phyloP scores from a whole-genome alignment of 2,113 vertebrate genomes.

The Oplegnathus fasciatus region DNA sequence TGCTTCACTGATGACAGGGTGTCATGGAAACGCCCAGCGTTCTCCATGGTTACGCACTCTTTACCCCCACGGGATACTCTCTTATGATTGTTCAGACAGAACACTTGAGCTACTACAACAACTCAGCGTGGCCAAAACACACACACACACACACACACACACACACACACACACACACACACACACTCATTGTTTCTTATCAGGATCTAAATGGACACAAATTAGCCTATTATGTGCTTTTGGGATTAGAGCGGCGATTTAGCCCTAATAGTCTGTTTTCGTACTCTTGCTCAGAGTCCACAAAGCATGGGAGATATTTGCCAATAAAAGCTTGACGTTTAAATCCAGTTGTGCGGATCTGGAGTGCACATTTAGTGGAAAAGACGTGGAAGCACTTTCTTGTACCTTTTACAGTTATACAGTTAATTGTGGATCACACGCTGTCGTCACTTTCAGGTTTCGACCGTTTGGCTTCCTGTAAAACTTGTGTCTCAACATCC shows the following conservation, averaged over 20 bases:
- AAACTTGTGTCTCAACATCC: slow-evolving; percentile 66
- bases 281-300: slow-evolving; percentile 48
- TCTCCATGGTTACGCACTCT: slow-evolving; percentile 82
- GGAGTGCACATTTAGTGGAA: slow-evolving; percentile 19
- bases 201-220: slow-evolving; percentile 75
- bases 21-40: slow-evolving; percentile 80
- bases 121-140: slow-evolving; percentile 45
- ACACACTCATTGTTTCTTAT: slow-evolving; percentile 62
- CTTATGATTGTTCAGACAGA: slow-evolving; percentile 72
- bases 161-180: slow-evolving; percentile 36
- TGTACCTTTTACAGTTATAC: slow-evolving; percentile 9
- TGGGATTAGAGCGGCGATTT: slow-evolving; percentile 71
- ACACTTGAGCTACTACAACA: slow-evolving; percentile 70
- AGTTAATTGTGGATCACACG: slow-evolving; percentile 18
- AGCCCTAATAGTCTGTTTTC: slow-evolving; percentile 62
- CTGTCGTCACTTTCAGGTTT: slow-evolving; percentile 54
- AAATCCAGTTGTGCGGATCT: slow-evolving; percentile 31
- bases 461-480: slow-evolving; percentile 65
- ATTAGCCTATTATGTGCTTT: slow-evolving; percentile 74
- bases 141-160: slow-evolving; percentile 30
- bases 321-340: slow-evolving; percentile 49
- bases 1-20: slow-evolving; percentile 74
- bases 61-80: slow-evolving; percentile 72
- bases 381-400: slow-evolving; percentile 10
- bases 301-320: slow-evolving; percentile 46